A percentile compares a stretch with the other conserved stretches of the same genome.
Conservation (phyloP, 2,888 invertebrate genomes). For the Diabrotica balteata region DNA sequence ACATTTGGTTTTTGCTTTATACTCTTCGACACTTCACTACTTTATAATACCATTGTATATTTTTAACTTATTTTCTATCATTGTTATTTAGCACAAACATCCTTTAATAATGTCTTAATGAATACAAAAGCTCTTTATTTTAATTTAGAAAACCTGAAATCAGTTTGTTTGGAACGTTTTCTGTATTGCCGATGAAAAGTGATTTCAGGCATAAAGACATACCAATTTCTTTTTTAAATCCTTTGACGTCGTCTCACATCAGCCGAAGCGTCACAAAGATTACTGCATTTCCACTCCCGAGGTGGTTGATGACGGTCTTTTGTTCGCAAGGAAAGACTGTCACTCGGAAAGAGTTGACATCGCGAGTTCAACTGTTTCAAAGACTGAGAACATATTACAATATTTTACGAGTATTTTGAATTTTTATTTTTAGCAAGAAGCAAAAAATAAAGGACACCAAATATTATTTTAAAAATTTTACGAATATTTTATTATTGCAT, state of each 20-base stretch:
- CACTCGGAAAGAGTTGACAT: conserved; percentile 3
- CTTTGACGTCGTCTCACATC: conserved; percentile 14
- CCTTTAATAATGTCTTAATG: too few relatives aligned
- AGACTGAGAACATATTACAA: not conserved
- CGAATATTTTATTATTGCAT: too few relatives aligned
- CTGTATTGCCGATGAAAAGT: not conserved
- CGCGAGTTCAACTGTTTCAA: not conserved
- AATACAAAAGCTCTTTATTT: too few relatives aligned
- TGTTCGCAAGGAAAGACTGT: conserved; percentile 8
- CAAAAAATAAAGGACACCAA: too few relatives aligned
- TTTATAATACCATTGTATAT: too few relatives aligned
- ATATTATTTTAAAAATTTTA: too few relatives aligned
- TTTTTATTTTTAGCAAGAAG: not conserved
- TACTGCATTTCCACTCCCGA: conserved; percentile 11
- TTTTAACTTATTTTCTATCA: too few relatives aligned
- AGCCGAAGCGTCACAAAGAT: conserved; percentile 2
- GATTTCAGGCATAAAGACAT: not conserved
- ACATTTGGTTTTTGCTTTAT: too few relatives aligned
- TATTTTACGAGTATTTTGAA: not conserved
- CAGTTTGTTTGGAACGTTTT: too few relatives aligned
- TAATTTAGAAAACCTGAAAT: too few relatives aligned
- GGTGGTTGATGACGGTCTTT: conserved; percentile 16
- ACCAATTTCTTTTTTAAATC: conserved; percentile 6
- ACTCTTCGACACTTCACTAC: too few relatives aligned
- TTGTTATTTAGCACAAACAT: too few relatives aligned